Evolutionary conservation across 2,797 vertebrate species (phyloP).

Genomic region (Falco biarmicus): DNA sequence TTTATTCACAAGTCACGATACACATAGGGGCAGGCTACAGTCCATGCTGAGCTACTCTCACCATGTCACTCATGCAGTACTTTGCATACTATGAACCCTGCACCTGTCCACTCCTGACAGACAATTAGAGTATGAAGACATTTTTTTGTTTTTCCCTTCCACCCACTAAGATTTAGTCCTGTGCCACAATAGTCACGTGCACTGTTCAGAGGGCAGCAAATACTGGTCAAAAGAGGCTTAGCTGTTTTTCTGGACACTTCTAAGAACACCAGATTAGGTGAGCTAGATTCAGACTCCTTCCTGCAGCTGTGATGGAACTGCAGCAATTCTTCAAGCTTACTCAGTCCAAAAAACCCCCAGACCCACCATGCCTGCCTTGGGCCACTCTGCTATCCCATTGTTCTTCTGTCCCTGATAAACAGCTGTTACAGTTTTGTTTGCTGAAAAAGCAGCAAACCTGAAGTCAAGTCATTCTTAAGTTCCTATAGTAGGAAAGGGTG

Average conservation of each 20-base stretch:
- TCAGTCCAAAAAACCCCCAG: background rate
- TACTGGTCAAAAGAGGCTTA: background rate
- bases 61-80: background rate
- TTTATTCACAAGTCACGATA: background rate
- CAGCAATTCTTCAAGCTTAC: background rate
- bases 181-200: fast-evolving
- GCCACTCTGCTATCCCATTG: background rate
- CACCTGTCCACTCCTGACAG: background rate
- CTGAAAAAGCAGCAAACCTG: background rate
- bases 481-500: background rate
- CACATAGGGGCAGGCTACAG: background rate
- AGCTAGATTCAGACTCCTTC: background rate
- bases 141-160: fast-evolving
- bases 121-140: background rate
- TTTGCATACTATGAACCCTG: background rate
- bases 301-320: background rate
- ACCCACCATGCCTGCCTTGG: background rate
- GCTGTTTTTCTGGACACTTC: background rate
- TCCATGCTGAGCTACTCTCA: background rate
- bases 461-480: background rate
- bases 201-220: background rate
- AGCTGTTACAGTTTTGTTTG: background rate
- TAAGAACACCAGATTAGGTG: background rate
- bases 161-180: background rate
- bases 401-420: background rate